Base-by-base conservation (phyloP, 2,797 vertebrate genomes). In the Sebastes diploproa region DNA sequence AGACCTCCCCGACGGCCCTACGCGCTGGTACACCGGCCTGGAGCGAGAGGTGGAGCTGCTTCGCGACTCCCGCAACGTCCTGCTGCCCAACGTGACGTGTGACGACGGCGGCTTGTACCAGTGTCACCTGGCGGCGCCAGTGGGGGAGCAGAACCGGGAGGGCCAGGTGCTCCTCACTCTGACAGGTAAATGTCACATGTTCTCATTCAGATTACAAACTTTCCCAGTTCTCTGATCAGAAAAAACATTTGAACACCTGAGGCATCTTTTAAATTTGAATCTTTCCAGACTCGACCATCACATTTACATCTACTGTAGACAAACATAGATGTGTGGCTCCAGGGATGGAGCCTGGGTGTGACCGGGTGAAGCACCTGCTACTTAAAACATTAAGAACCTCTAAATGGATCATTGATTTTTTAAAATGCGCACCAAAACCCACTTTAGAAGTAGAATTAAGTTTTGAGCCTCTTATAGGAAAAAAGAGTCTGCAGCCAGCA, bases 91-190 rank as follows among this genome's bases (percentile, higher is more conserved):
- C 56, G 74, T 93, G 34, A 93, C 89, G 0, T 82, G 83, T 5
- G 11, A 25, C 0, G 94, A 96, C 75, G 4, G 23, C 25, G 95
- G 94, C 10, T 6, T 46, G 30, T 96, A 95, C 80, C 2, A 1
- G 1, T 96, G 96, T 63, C 75, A 80, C 30, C 83, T 96, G 72
- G 80, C 81, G 0, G 94, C 95, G 7, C 93, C 94, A 0, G 72
- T 95, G 18, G 95, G 95, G 4, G 83, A 95, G 27, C 84, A 88
- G 83, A 94, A 93, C 88, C 87, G 66, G 14, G 83, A 93, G 1
- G 89, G 89, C 2, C 3, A 27, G 22, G 52, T 94, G 20, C 16
- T 30, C 7, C 94, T 96, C 52, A 75, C 1, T 0, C 55, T 96
- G 4, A n/a, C 66, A 84, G 95, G 95, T 96, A 71, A 50, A 18